Evolutionary conservation across 2,797 vertebrate genomes (phyloP).

Genomic region (Phrynocephalus guinanensis): DNA sequence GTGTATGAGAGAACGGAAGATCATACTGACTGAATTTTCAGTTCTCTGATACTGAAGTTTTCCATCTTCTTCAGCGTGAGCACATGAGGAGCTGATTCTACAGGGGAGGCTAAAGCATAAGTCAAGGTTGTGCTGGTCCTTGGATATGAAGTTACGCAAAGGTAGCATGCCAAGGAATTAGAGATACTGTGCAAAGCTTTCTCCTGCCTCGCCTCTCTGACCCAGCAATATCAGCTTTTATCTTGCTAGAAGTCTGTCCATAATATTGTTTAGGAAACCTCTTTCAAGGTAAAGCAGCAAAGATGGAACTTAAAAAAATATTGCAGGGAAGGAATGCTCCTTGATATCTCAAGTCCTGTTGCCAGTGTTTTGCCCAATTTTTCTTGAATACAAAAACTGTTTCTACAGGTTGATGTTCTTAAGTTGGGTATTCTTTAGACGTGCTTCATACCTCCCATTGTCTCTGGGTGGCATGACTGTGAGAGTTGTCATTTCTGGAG

Average conservation of each 20-base stretch:
- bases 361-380: background rate
- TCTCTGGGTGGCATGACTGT: background rate
- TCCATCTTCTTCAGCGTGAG: background rate
- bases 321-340: background rate
- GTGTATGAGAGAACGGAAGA: background rate
- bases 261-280: slow-evolving; percentile 7
- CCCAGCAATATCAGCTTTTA: background rate
- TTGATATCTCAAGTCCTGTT: background rate
- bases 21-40: background rate
- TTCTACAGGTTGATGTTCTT: background rate
- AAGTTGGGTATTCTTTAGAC: background rate
- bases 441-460: background rate
- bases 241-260: background rate
- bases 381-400: background rate
- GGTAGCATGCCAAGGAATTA: no score
- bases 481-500: background rate
- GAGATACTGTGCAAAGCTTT: background rate
- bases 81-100: background rate
- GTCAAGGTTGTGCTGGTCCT: background rate
- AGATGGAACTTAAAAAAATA: background rate
- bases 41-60: background rate
- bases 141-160: background rate
- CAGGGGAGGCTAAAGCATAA: no score
- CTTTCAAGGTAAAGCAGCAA: background rate
- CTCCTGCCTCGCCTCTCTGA: background rate